Conservation (phyloP, 2,113 vertebrate genomes). For the Hypanus sabinus region DNA sequence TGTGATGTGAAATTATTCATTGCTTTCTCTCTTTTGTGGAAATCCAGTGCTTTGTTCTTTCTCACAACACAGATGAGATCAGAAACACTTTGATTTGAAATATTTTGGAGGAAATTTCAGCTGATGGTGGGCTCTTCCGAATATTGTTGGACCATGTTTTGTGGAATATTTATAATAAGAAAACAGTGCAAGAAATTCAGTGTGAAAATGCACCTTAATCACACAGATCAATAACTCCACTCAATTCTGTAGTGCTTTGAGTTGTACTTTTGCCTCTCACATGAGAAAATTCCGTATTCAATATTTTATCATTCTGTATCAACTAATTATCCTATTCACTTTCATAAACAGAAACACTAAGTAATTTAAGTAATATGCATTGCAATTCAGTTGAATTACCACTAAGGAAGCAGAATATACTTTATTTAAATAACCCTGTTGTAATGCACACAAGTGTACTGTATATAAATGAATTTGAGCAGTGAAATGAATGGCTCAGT, state of each 20-base stretch:
- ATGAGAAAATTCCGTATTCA: not conserved
- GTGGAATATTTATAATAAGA: too few species aligned
- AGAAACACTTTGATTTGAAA: not conserved
- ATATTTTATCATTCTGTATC: not conserved
- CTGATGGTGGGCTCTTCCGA: not conserved
- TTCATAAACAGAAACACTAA: not conserved
- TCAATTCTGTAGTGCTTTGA: not conserved
- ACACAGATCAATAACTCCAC: not conserved
- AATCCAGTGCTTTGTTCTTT: not conserved
- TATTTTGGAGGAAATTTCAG: too few species aligned
- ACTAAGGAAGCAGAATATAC: not conserved
- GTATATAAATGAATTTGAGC: too few species aligned
- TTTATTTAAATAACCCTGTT: not conserved
- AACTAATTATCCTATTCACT: not conserved
- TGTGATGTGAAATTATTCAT: not conserved
- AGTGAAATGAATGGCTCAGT: too few species aligned
- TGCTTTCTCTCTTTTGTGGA: not conserved
- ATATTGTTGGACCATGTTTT: too few species aligned
- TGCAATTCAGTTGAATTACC: not conserved
- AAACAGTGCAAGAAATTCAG: not conserved
- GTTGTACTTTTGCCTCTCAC: not conserved
- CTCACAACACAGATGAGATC: not conserved
- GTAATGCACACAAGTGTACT: too few species aligned
- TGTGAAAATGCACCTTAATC: not conserved
- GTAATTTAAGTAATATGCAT: not conserved